phyloP scores from a whole-genome alignment of 2,888 invertebrate species.

The Alsophila aescularia region DNA sequence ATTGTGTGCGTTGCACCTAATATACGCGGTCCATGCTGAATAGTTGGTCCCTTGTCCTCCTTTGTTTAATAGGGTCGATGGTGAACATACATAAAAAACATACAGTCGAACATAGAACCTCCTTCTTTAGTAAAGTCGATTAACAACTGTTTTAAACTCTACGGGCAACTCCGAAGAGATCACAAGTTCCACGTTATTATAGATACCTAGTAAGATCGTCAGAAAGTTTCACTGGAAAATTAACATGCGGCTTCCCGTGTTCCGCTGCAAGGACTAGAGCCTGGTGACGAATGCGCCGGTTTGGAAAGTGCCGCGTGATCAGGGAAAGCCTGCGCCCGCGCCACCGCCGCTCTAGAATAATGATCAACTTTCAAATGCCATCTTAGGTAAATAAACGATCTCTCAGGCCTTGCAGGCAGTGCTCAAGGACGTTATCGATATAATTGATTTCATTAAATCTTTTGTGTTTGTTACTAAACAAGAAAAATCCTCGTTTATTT shows the following conservation, averaged over 20 bases:
- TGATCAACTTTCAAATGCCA: slow-evolving; percentile 39
- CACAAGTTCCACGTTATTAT: not conserved
- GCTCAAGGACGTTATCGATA: slow-evolving; percentile 8
- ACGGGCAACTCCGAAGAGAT: too few species aligned
- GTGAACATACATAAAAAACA: too few species aligned
- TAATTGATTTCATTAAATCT: not conserved
- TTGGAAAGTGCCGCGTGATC: slow-evolving; percentile 37
- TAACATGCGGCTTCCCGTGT: slow-evolving; percentile 3
- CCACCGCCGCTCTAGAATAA: slow-evolving; percentile 34
- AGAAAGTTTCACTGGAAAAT: not conserved
- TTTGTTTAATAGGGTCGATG: too few species aligned
- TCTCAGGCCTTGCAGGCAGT: not conserved
- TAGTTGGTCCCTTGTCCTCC: too few species aligned
- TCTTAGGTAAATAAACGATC: slow-evolving; percentile 14
- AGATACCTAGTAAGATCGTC: not conserved
- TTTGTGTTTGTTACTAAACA: too few species aligned
- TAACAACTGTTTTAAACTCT: too few species aligned
- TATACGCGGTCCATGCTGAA: too few species aligned
- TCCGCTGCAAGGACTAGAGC: not conserved
- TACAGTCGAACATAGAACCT: too few species aligned
- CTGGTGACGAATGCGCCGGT: slow-evolving; percentile 16
- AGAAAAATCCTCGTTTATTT: too few species aligned
- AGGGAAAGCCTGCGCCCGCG: slow-evolving; percentile 29
- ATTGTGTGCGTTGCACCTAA: too few species aligned
- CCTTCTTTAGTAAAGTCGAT: too few species aligned